phyloP scores from a whole-genome alignment of 2,888 invertebrate genomes.

The Gymnosoma rotundatum region DNA sequence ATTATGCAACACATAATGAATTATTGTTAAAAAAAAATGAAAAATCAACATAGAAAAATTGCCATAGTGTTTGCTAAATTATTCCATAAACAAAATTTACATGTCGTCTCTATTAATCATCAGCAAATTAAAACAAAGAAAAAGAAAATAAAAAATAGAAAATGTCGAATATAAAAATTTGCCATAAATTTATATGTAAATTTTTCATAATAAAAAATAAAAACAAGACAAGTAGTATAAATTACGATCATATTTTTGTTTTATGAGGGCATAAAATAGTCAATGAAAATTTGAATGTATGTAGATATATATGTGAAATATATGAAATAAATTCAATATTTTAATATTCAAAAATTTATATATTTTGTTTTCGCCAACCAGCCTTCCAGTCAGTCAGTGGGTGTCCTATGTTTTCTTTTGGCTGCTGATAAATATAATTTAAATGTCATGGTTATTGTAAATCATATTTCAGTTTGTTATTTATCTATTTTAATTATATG shows the following conservation, averaged over 20 bases:
- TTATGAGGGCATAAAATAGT: not conserved
- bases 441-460: constrained; percentile 36
- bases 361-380: not conserved
- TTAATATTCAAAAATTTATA: constrained; percentile 45
- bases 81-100: constrained; percentile 42
- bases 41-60: not conserved
- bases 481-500: constrained; percentile 44
- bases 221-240: constrained; percentile 38
- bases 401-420: not conserved
- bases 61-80: constrained; percentile 17
- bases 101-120: constrained; percentile 52
- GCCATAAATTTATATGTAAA: constrained; percentile 62
- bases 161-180: constrained; percentile 6
- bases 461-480: constrained; percentile 22
- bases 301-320: not conserved
- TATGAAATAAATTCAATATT: constrained; percentile 46
- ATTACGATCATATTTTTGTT: constrained; percentile 37
- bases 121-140: constrained; percentile 16
- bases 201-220: constrained; percentile 42
- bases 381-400: not conserved
- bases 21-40: constrained; percentile 14
- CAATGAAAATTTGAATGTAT: not conserved
- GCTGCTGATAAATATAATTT: constrained; percentile 21
- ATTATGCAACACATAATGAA: constrained; percentile 44
- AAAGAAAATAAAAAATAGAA: constrained; percentile 5